phyloP scores from a whole-genome alignment of 2,888 invertebrate species.

The Euzetes globulus region DNA sequence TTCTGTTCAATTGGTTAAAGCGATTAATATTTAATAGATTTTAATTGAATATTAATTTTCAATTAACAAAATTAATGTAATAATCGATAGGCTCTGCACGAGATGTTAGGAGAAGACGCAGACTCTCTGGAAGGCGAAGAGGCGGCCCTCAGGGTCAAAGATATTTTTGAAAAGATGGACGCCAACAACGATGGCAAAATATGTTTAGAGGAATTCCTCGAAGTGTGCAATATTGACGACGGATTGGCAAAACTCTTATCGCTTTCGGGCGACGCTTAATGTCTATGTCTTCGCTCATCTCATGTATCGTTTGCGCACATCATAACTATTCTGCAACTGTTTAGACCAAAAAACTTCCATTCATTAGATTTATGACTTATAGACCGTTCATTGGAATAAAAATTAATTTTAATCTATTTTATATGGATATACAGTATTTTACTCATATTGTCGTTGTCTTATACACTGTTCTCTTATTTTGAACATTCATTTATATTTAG shows the following conservation, averaged over 20 bases:
- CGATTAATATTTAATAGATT: neutral
- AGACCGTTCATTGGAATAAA: neutral
- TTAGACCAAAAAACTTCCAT: neutral
- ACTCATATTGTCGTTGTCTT: neutral
- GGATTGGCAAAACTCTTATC: conserved; percentile 55
- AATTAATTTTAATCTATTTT: neutral
- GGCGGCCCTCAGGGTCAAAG: conserved; percentile 94
- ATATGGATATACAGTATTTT: neutral
- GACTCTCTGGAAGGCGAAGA: conserved; percentile 86
- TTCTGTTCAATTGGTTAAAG: neutral
- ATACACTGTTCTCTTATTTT: neutral
- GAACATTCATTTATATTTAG: neutral
- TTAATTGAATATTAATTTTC: neutral
- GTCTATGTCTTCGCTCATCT: neutral
- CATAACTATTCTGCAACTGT: neutral
- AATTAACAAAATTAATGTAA: conserved; percentile 11
- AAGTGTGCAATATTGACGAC: conserved; percentile 94
- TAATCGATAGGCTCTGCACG: conserved; percentile 84
- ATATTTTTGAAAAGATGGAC: conserved; percentile 99
- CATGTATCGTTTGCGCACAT: conserved; percentile 8
- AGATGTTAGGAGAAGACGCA: conserved; percentile 96
- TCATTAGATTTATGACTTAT: neutral
- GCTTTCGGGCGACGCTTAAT: conserved; percentile 31
- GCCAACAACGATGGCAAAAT: conserved; percentile 97
- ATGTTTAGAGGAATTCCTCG: conserved; percentile 94